Conservation (phyloP, 2,797 vertebrate genomes). For the Erpetoichthys calabaricus region DNA sequence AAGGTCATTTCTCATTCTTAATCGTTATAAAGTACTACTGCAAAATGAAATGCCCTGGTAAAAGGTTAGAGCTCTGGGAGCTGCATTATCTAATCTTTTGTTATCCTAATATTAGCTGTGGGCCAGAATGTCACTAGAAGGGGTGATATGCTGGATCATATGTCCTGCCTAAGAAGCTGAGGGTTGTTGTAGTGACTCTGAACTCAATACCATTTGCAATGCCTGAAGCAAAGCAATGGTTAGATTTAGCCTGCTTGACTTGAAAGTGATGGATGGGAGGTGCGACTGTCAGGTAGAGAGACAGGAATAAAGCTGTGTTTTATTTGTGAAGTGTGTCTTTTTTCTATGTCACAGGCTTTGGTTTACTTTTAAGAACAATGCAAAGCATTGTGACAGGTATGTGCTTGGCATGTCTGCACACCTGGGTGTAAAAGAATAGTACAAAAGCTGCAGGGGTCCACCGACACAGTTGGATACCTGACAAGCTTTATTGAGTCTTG, state of each 20-base stretch:
- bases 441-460: not conserved
- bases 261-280: conserved; percentile 22
- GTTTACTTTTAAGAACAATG: not conserved
- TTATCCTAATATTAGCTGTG: not conserved
- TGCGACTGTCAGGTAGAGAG: conserved; percentile 17
- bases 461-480: not conserved
- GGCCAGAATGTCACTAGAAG: not conserved
- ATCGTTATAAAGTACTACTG: too few species aligned
- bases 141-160: not conserved
- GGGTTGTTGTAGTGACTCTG: not conserved
- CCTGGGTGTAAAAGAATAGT: not conserved
- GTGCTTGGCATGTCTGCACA: conserved; percentile 1
- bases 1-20: too few species aligned
- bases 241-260: conserved; percentile 28
- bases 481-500: not conserved
- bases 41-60: too few species aligned
- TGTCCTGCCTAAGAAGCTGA: not conserved
- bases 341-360: conserved; percentile 1
- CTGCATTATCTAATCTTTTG: not conserved
- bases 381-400: conserved; percentile 4
- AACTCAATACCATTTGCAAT: conserved; percentile 17
- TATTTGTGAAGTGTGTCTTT: conserved; percentile 3
- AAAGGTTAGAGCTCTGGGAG: too few species aligned
- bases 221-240: conserved; percentile 18
- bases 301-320: conserved; percentile 9